Evolutionary conservation across 2,113 vertebrate genomes (phyloP).

Genomic region (Podarcis muralis): DNA sequence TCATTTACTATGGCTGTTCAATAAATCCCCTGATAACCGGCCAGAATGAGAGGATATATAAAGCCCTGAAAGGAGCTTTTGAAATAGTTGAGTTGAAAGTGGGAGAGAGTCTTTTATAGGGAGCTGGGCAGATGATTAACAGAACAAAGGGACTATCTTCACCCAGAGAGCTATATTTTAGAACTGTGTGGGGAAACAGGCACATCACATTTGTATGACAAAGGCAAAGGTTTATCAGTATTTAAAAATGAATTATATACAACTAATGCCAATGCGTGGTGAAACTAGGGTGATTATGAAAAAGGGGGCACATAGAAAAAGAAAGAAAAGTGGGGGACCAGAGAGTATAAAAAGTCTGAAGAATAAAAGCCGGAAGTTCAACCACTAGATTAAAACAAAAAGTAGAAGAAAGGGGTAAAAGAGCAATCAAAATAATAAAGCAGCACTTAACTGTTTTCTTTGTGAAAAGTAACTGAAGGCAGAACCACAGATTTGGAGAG

Average conservation of each 20-base stretch:
- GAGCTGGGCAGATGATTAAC: conserved; percentile 50
- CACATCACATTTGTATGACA: conserved; percentile 45
- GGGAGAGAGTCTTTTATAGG: conserved; percentile 35
- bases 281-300: conserved; percentile 27
- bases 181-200: conserved; percentile 44
- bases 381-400: conserved; percentile 2
- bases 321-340: conserved; percentile 19
- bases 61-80: conserved; percentile 41
- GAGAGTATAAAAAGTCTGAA: conserved; percentile 13
- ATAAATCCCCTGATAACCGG: conserved; percentile 46
- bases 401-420: conserved; percentile 18
- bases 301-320: not conserved
- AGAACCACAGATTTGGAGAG: not conserved
- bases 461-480: not conserved
- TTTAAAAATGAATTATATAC: conserved; percentile 50
- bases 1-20: conserved; percentile 46
- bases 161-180: conserved; percentile 31
- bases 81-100: conserved; percentile 53
- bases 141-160: conserved; percentile 58
- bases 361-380: conserved; percentile 31
- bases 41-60: conserved; percentile 27
- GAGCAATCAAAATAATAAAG: not conserved
- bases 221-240: conserved; percentile 52
- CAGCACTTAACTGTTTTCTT: not conserved
- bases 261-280: conserved; percentile 26